Evolutionary conservation across 2,797 vertebrate genomes (phyloP), one percentile per base, ranked within the genome.

Genomic region (Spatula versicolor): DNA sequence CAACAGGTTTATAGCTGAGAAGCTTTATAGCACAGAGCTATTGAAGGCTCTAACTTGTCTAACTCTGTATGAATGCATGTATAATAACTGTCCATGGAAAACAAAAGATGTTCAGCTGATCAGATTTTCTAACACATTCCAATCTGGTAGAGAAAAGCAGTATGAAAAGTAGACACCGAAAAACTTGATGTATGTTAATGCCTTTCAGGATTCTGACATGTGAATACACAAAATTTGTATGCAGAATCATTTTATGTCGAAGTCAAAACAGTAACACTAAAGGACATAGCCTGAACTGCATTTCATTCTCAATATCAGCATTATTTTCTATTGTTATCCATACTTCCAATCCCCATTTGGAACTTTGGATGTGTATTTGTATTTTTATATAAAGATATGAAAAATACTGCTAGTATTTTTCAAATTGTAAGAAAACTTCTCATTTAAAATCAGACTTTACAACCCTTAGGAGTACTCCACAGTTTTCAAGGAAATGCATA

Each of bases 271-370:
- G 23, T 37, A 81, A 88, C 50, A 48, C 62, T 59, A 77, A 86
- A 81, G 69, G 54, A 78, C 41, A 52, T 3, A 48, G 72, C 18
- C 33, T 63, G 43, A 83, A 18, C 84, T 96, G 77, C 45, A 79
- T 90, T 88, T 89, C 14, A 62, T 88, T 95, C 87, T 77, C 66
- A 50, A 46, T 71, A 78, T 85, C 55, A 91, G 43, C n/a, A 66
- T 85, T 77, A 75, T 55, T 86, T 87, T n/a, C 48, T 54, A 64
- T 63, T 96, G 54, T 52, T 84, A 60, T 28, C 17, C 22, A 62
- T 9, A 71, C 16, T 30, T 23, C 68, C 74, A 89, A 75, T 15
- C 20, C 45, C n/a, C 16, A 45, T 35, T 72, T 6, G 23, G 54
- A 88, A 76, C 78, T 78, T 50, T 71, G 25, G 20, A 92, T 10